phyloP scores from a whole-genome alignment of 2,797 vertebrate genomes.

The Dryobates pubescens region DNA sequence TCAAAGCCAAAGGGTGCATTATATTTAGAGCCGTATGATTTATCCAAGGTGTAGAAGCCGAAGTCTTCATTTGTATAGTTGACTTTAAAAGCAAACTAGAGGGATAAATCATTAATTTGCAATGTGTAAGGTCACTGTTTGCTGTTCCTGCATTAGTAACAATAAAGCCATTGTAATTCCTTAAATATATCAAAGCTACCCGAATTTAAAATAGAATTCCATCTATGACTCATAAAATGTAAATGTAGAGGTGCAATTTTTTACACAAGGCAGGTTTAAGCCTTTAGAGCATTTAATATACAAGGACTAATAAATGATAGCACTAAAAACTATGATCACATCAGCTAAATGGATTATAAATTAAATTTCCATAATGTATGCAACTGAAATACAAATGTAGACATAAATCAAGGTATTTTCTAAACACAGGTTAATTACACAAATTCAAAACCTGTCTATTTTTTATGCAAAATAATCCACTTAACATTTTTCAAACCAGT shows the following conservation, averaged over 20 bases:
- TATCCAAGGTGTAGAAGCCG: conserved; percentile 73
- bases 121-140: conserved; percentile 75
- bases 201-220: conserved; percentile 89
- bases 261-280: conserved; percentile 86
- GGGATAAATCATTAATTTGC: conserved; percentile 74
- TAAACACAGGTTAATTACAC: conserved; percentile 99
- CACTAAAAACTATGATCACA: conserved; percentile 95
- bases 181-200: conserved; percentile 78
- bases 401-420: conserved; percentile 98
- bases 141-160: conserved; percentile 76
- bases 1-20: conserved; percentile 68
- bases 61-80: conserved; percentile 70
- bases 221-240: conserved; percentile 93
- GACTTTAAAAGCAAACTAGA: conserved; percentile 73
- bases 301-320: conserved; percentile 97
- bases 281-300: conserved; percentile 91
- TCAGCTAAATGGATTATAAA: conserved; percentile 99
- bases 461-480: conserved; percentile 99
- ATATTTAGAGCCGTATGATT: conserved; percentile 46
- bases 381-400: conserved; percentile 91
- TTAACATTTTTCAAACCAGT: conserved; percentile 89
- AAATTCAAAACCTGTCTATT: conserved; percentile 95
- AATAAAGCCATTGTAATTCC: conserved; percentile 72
- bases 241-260: conserved; percentile 88
- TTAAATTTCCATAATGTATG: conserved; percentile 99